A percentile compares a stretch with the other conserved stretches of the same genome.
These are phyloP conservation scores for Heterodera schachtii DNA, from an alignment of 1,140 invertebrate species.

Conservation along the genomic window DNA sequence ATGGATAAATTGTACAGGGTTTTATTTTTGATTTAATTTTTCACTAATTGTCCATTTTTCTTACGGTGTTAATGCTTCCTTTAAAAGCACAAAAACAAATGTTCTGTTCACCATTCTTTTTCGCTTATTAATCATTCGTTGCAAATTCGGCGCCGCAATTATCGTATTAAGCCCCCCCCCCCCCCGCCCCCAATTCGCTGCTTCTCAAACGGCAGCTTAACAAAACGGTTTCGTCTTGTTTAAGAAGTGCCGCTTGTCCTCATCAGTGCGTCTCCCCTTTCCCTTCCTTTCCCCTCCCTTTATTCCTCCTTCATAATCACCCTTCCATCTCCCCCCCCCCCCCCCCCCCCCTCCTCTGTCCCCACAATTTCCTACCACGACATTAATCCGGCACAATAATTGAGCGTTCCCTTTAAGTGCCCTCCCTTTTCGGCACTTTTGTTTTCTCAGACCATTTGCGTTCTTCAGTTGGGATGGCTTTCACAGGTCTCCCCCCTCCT, in stretches of 20 bases:
- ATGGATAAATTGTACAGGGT: too few species aligned
- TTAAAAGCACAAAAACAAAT: too few species aligned
- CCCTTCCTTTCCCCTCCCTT: not conserved
- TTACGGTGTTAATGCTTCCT: too few species aligned
- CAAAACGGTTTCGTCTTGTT: not conserved
- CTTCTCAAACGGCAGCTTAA: not conserved
- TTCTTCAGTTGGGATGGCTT: not conserved
- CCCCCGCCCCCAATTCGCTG: too few species aligned
- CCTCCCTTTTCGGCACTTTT: conserved; percentile 2
- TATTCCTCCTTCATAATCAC: not conserved
- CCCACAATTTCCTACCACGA: not conserved
- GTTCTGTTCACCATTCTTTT: not conserved
- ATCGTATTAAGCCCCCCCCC: not conserved
- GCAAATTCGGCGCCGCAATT: not conserved
- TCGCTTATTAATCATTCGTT: not conserved
- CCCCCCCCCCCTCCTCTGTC: not conserved
- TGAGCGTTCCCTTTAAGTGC: not conserved
- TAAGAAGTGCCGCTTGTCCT: not conserved
- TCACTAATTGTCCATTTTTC: too few species aligned
- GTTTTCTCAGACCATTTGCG: not conserved
- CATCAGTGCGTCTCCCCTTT: not conserved
- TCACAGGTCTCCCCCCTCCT: not conserved
- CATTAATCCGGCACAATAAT: conserved; percentile 1
- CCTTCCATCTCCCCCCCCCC: too few species aligned
- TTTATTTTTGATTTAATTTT: too few species aligned